These are phyloP conservation scores for Cyprinodon diabolis DNA, from an alignment of 2,797 vertebrate genomes.

Conservation along the genomic window DNA sequence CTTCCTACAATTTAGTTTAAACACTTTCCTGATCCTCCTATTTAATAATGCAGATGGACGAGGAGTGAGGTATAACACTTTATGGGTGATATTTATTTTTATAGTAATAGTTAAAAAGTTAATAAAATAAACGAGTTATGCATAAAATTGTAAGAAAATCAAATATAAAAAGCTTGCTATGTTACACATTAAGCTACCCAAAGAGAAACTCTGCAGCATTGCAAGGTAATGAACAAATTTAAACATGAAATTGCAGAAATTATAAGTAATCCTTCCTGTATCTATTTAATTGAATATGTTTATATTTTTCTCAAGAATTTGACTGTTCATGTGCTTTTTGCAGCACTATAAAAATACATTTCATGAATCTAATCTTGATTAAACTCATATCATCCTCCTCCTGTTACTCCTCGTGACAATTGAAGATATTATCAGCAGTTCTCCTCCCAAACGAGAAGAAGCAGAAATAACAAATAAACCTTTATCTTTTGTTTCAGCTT, in stretches of 20 bases:
- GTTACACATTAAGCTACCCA: background rate
- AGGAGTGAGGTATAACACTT: background rate
- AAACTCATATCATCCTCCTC: constrained; percentile 1
- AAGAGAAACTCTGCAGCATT: background rate
- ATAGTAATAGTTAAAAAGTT: background rate
- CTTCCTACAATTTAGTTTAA: background rate
- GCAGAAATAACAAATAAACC: constrained; percentile 16
- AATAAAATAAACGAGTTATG: background rate
- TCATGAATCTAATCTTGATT: constrained; percentile 9
- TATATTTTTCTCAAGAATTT: background rate
- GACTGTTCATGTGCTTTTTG: background rate
- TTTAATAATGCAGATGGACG: background rate
- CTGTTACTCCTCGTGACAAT: constrained; percentile 26
- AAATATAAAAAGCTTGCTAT: background rate
- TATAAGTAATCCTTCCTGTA: background rate
- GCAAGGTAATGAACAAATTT: background rate
- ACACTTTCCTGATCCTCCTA: background rate
- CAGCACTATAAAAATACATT: constrained; percentile 3
- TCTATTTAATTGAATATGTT: background rate
- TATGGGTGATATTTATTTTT: background rate
- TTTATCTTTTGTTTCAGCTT: constrained; percentile 8
- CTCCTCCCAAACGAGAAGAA: constrained; percentile 31
- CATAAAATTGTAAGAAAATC: background rate
- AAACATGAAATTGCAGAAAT: background rate
- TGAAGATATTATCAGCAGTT: constrained; percentile 18